Evolutionary conservation across 2,888 invertebrate genomes (phyloP).

Genomic region (Epistrophella euchroma): DNA sequence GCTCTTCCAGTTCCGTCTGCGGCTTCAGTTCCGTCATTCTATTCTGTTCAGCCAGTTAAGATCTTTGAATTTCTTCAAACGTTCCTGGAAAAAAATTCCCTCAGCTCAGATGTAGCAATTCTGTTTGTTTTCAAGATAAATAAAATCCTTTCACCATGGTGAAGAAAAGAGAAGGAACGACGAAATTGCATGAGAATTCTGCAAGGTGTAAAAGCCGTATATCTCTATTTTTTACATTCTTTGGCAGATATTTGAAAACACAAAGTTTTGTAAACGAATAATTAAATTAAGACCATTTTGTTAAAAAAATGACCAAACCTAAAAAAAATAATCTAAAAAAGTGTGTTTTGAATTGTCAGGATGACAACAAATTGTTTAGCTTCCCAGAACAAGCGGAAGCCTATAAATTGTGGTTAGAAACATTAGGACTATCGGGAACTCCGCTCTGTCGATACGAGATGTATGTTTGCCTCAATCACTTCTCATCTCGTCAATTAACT

Average conservation of each 20-base stretch:
- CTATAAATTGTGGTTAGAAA: background rate
- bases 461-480: slow-evolving; percentile 14
- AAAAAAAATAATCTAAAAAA: background rate
- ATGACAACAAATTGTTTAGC: background rate
- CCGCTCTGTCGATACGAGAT: background rate
- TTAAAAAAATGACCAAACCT: background rate
- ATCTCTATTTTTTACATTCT: background rate
- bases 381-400: background rate
- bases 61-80: no score
- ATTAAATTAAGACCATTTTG: background rate
- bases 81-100: no score
- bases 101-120: no score
- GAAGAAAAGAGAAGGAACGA: no score
- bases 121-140: no score
- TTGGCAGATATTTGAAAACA: background rate
- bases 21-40: no score
- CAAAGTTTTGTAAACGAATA: background rate
- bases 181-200: no score
- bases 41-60: no score
- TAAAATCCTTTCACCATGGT: no score
- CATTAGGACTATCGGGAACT: background rate
- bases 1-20: no score
- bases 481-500: slow-evolving; percentile 6
- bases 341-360: background rate
- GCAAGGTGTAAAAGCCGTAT: no score